phyloP scores from a whole-genome alignment of 2,113 vertebrate species.

The Hippocampus abdominalis region DNA sequence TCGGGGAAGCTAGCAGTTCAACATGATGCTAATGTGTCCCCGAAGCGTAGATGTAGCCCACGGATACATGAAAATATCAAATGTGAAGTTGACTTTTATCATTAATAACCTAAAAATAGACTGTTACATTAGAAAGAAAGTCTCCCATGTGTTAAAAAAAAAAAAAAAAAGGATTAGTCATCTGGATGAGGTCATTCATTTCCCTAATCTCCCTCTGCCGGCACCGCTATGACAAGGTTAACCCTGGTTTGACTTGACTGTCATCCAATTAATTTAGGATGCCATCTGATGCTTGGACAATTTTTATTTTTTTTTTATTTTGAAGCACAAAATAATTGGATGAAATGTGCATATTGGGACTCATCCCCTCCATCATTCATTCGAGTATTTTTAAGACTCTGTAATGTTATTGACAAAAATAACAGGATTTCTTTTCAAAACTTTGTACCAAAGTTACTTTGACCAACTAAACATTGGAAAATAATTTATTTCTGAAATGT shows the following conservation, averaged over 20 bases:
- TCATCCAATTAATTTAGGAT: slow-evolving; percentile 63
- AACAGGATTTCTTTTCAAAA: background rate
- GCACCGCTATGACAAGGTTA: slow-evolving; percentile 57
- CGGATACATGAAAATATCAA: background rate
- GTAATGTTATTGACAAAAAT: too few relatives aligned
- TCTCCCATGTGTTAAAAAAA: slow-evolving; percentile 54
- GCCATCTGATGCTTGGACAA: slow-evolving; percentile 30
- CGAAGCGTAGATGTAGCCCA: background rate
- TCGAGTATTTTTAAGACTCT: too few relatives aligned
- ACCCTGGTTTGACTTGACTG: slow-evolving; percentile 49
- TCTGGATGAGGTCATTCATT: slow-evolving; percentile 38
- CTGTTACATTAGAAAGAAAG: slow-evolving; percentile 32
- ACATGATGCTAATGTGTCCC: background rate
- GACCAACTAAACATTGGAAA: slow-evolving; percentile 67
- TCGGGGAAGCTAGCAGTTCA: background rate
- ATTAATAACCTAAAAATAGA: background rate
- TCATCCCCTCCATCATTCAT: background rate
- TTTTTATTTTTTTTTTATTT: background rate
- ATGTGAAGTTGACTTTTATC: too few relatives aligned
- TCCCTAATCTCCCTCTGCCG: slow-evolving; percentile 48
- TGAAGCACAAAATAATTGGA: background rate
- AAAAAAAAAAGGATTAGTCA: slow-evolving; percentile 45
- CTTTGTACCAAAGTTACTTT: background rate
- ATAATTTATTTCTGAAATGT: slow-evolving; percentile 77
- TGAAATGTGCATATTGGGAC: background rate